These are phyloP conservation scores for Telenomus remus DNA, from an alignment of 1,140 invertebrate genomes.

Conservation along the genomic window DNA sequence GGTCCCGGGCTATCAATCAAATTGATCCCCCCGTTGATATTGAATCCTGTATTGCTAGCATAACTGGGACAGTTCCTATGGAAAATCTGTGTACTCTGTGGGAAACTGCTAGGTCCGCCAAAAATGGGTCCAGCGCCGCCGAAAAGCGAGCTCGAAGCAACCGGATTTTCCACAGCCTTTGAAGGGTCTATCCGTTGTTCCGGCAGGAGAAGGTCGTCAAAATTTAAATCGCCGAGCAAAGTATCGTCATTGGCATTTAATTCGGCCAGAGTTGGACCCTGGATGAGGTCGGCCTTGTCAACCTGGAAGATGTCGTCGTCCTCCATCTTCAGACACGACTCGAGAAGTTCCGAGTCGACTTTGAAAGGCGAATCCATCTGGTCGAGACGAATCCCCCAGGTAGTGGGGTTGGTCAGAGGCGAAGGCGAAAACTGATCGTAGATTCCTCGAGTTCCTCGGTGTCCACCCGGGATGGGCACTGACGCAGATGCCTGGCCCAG, in stretches of 20 bases:
- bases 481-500: slow-evolving; percentile 69
- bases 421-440: slow-evolving; percentile 74
- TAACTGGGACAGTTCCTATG: slow-evolving; percentile 62
- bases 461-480: slow-evolving; percentile 72
- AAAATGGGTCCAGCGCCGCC: slow-evolving; percentile 50
- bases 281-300: slow-evolving; percentile 88
- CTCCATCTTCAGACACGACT: slow-evolving; percentile 82
- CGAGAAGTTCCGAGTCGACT: slow-evolving; percentile 65
- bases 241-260: slow-evolving; percentile 90
- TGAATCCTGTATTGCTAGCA: slow-evolving; percentile 59
- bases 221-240: slow-evolving; percentile 86
- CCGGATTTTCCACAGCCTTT: slow-evolving; percentile 43
- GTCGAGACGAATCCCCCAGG: slow-evolving; percentile 65
- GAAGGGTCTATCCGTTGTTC: slow-evolving; percentile 77
- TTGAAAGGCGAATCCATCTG: slow-evolving; percentile 65
- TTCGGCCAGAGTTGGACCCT: slow-evolving; percentile 90
- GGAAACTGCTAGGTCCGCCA: slow-evolving; percentile 69
- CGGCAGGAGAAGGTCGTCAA: slow-evolving; percentile 87
- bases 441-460: slow-evolving; percentile 62
- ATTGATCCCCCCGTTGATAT: slow-evolving; percentile 63
- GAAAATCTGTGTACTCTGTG: slow-evolving; percentile 64
- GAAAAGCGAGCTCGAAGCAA: slow-evolving; percentile 59
- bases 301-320: slow-evolving; percentile 93
- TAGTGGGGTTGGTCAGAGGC: slow-evolving; percentile 62
- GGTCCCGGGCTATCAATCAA: slow-evolving; percentile 65